phyloP scores from a whole-genome alignment of 2,888 invertebrate genomes.

The Rhagophthalmus giganteus region DNA sequence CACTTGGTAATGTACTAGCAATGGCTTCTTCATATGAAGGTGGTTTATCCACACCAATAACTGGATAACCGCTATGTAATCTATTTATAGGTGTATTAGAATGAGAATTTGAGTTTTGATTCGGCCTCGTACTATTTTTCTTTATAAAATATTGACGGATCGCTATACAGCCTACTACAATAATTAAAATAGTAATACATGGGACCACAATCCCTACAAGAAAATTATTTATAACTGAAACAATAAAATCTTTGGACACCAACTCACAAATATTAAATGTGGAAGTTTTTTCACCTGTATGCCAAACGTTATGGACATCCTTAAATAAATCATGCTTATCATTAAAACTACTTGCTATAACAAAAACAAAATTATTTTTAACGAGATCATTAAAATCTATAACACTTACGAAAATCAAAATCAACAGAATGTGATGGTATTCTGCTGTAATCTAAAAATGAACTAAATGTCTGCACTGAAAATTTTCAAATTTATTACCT shows the following conservation, averaged over 20 bases:
- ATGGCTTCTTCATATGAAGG: slow-evolving; percentile 4
- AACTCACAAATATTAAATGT: background rate
- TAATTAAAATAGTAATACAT: background rate
- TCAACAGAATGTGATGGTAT: background rate
- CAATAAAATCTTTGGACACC: background rate
- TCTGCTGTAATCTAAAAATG: background rate
- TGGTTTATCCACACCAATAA: background rate
- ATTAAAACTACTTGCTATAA: slow-evolving; percentile 1
- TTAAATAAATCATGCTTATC: background rate
- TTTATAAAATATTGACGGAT: background rate
- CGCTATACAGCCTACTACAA: background rate
- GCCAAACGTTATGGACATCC: too few species aligned
- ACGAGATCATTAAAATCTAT: too few species aligned
- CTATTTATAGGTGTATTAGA: too few species aligned
- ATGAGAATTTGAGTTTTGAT: too few species aligned
- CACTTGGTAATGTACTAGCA: background rate
- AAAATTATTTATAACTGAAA: background rate
- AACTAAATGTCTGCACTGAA: too few species aligned
- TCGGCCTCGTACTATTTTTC: background rate
- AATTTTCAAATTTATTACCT: background rate
- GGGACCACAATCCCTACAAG: slow-evolving; percentile 1
- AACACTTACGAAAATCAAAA: background rate
- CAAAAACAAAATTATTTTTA: too few species aligned
- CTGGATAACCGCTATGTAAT: too few species aligned
- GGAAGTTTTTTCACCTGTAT: background rate